phyloP scores from a whole-genome alignment of 1,140 invertebrate species.

The Trigoniulus corallinus region DNA sequence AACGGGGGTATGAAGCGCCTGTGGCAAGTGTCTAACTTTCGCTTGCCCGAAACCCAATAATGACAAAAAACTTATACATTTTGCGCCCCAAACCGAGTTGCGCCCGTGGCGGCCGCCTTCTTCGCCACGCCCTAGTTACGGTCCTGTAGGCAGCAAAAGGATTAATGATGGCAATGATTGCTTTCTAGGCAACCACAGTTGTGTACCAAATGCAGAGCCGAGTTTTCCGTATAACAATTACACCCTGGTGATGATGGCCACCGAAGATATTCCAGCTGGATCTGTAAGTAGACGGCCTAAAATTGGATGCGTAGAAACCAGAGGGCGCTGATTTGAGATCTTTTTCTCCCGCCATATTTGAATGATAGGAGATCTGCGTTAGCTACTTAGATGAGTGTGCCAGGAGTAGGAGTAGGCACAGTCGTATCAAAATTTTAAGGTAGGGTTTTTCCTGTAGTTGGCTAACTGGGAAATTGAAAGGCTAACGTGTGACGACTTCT shows the following conservation, averaged over 20 bases:
- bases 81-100: too few species aligned
- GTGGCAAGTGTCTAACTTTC: too few species aligned
- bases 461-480: not conserved
- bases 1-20: too few species aligned
- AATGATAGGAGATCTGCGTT: conserved; percentile 57
- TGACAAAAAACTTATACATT: too few species aligned
- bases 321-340: too few species aligned
- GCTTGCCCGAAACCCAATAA: too few species aligned
- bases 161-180: too few species aligned
- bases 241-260: conserved; percentile 54
- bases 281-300: conserved; percentile 42
- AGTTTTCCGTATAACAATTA: conserved; percentile 72
- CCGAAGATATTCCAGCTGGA: conserved; percentile 51
- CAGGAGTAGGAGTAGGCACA: conserved; percentile 59
- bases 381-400: conserved; percentile 79
- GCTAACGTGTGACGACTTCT: conserved; percentile 37
- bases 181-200: conserved; percentile 66
- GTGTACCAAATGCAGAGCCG: conserved; percentile 68
- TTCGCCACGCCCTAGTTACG: too few species aligned
- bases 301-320: too few species aligned
- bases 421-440: conserved; percentile 54
- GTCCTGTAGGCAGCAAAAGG: too few species aligned
- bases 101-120: too few species aligned
- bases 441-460: conserved; percentile 17
- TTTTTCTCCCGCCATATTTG: too few species aligned